Base-by-base conservation (phyloP, 64 coral and sea anemone species). In the Platygyra sinensis region DNA sequence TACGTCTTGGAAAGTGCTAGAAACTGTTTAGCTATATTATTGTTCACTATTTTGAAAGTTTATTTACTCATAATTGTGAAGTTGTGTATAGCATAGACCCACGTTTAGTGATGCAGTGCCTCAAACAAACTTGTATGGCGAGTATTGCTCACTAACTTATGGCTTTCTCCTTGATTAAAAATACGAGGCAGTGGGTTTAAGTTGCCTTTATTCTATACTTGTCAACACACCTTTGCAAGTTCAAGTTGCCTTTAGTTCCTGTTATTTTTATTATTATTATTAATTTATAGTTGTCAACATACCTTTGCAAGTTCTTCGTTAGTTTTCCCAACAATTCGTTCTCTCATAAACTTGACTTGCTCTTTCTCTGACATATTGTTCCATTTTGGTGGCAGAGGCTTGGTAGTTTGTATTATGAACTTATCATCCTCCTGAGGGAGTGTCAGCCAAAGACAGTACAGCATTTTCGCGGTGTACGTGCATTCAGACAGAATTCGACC, bases 401-500 rank as follows among this genome's bases (percentile, higher is more conserved):
- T 94, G 15, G 93, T 95, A 14, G 93, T 89, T 14, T 76, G 90
- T 27, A 90, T 63, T 3, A 98, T 74, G 52, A 98, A 98, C 5
- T 90, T 87, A 71, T 98, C 96, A 29, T 80, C 60, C 1, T 92
- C 90, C 51, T 95, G 64, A 36, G 93, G 79, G 15, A 98, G 72
- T 46, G 87, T 25, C 6, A 64, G 62, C 93, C 93, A 98, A 55
- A 94, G 52, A 69, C 96, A 98, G 81, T 98, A 98, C 72, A 95
- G 72, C 16, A 98, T 38, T 79, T 98, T 98, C 27, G 90, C 86
- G 1, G 93, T 94, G 17, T 87, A 98, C 18, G 87, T 94, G 36
- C 96, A 95, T 87, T 98, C 93, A 29, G 86, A 87, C 4, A 98
- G 73, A 33, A 98, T 98, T 8, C 96, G 86, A 24, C 96, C 96